Evolutionary conservation across 1,140 invertebrate species (phyloP).

Genomic region (Calycopis cecrops): DNA sequence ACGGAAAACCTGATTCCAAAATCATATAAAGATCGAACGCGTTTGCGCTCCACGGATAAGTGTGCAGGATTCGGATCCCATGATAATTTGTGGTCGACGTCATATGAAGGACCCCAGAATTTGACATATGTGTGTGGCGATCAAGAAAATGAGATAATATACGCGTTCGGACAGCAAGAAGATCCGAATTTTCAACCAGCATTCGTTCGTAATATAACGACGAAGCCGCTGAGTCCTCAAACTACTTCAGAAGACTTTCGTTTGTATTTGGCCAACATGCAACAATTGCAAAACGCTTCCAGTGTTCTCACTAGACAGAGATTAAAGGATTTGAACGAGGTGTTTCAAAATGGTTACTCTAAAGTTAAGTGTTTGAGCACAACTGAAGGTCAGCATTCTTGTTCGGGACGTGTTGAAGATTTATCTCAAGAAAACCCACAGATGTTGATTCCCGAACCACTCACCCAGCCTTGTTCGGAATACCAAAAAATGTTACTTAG

Average conservation of each 20-base stretch:
- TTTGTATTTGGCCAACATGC: conserved; percentile 81
- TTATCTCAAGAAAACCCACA: conserved; percentile 57
- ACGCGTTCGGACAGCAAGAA: conserved; percentile 63
- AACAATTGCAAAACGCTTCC: conserved; percentile 80
- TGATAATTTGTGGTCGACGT: conserved; percentile 66
- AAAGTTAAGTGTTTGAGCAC: conserved; percentile 54
- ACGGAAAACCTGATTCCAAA: conserved; percentile 76
- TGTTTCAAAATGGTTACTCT: conserved; percentile 75
- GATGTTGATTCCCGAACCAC: conserved; percentile 60
- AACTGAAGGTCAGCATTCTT: conserved; percentile 48
- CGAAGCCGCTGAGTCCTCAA: conserved; percentile 76
- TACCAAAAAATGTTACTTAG: conserved; percentile 83
- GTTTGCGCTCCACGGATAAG: conserved; percentile 46
- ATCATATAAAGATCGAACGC: conserved; percentile 60
- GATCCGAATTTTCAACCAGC: conserved; percentile 50
- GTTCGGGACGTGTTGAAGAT: conserved; percentile 45
- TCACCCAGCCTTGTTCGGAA: conserved; percentile 56
- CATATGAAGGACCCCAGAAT: conserved; percentile 54
- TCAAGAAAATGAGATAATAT: conserved; percentile 70
- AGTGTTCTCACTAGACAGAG: conserved; percentile 76
- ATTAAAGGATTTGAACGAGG: conserved; percentile 74
- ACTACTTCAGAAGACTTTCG: conserved; percentile 80
- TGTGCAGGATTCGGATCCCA: conserved; percentile 65
- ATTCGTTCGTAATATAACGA: conserved; percentile 76
- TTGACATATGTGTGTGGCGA: conserved; percentile 66